Evolutionary conservation across 2,113 vertebrate species (phyloP), one percentile per base, ranked within the genome.

Genomic region (Philantomba maxwellii): DNA sequence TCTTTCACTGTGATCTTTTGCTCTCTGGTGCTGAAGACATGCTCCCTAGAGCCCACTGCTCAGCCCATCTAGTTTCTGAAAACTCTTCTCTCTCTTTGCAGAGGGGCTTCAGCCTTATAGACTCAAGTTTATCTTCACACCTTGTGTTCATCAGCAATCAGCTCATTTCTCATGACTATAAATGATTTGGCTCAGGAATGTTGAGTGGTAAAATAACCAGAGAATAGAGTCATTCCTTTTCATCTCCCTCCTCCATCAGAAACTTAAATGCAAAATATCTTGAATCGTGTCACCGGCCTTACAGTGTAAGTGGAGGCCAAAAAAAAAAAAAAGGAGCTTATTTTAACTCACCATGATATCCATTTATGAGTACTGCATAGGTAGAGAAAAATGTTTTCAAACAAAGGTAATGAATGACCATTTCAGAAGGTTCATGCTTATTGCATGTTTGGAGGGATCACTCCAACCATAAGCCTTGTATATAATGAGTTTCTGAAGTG

Each of bases 141-240:
- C 51, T 94, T 90, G 16, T 47, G 30, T 45, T 93, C 75, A 82
- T 97, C 80, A 57, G 75, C 75, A 64, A 87, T 91, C 91, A 88
- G 92, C 53, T 97, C 94, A 93, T 96, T 96, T 96, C 91, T 96
- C 70, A 87, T 75, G 53, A 83, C 62, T 91, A 14, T 53, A 83
- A 87, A 83, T 88, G 84, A 80, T 91, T 89, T 94, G 83, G 36
- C 70, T 94, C 51, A 91, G 64, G 73, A 97, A 91, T 47, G 25
- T 53, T 95, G 83, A 83, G 83, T 83, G 73, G 75, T 62, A 89
- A 98, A 91, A 95, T 77, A 93, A 57, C 23, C 77, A 93, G 94
- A 60, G 87, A 96, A 83, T 47, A 87, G 21, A 82, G 36, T 30
- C 53, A 78, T 89, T 88, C 21, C 51, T 86, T 94, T 95, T 62